Conservation (phyloP, 2,888 invertebrate genomes). For the Scaeva pyrastri region DNA sequence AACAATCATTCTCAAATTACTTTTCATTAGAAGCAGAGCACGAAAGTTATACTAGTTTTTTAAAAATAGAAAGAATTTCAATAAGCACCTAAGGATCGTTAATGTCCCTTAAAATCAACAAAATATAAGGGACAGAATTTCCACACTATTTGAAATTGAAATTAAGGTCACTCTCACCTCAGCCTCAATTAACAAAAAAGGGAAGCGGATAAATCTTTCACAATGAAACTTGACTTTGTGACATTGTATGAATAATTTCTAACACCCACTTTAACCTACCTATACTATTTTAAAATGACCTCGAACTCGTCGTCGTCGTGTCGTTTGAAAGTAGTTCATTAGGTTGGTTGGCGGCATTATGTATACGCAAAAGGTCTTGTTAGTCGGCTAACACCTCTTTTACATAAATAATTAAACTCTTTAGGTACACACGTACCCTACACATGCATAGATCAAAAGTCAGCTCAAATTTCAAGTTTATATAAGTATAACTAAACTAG, state of each 20-base stretch:
- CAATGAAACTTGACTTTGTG: background rate
- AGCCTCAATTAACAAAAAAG: background rate
- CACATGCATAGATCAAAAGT: constrained; percentile 19
- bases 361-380: constrained; percentile 13
- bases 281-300: constrained; percentile 7
- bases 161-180: no score
- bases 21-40: no score
- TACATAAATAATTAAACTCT: constrained; percentile 17
- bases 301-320: constrained; percentile 29
- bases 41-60: no score
- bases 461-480: constrained; percentile 34
- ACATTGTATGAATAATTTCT: background rate
- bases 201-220: background rate
- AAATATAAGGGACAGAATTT: no score
- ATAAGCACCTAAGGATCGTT: background rate
- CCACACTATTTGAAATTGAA: no score
- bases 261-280: background rate
- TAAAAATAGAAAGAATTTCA: no score
- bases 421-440: background rate
- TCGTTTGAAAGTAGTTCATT: constrained; percentile 20
- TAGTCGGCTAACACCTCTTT: background rate
- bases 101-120: background rate
- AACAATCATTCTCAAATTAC: no score
- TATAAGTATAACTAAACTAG: no score
- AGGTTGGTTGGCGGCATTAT: background rate